Conservation (phyloP, 1,140 invertebrate species). For the Brachionus manjavacas region DNA sequence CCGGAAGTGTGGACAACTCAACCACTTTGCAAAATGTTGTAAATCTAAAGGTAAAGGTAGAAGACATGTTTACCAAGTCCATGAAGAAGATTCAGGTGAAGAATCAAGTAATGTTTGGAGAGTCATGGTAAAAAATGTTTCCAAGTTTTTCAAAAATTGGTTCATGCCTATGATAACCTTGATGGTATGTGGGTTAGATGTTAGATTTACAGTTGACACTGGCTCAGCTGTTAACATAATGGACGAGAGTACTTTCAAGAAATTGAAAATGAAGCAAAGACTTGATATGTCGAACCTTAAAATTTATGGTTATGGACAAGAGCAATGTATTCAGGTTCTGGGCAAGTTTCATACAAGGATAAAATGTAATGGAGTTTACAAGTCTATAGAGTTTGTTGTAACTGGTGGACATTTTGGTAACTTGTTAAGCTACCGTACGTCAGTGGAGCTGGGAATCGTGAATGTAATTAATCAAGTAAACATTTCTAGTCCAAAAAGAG, state of each 20-base stretch:
- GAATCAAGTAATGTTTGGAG: constrained; percentile 21
- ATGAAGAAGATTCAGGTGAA: background rate
- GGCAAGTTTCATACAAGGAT: too few relatives aligned
- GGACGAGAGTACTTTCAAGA: too few relatives aligned
- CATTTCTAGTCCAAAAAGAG: background rate
- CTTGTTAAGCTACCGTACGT: background rate
- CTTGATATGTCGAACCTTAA: too few relatives aligned
- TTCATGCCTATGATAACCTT: too few relatives aligned
- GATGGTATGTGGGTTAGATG: too few relatives aligned
- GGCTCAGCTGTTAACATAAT: too few relatives aligned
- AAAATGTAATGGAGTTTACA: too few relatives aligned
- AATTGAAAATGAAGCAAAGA: too few relatives aligned
- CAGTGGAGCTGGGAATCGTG: background rate
- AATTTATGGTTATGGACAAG: too few relatives aligned
- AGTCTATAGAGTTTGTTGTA: background rate
- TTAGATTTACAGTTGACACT: too few relatives aligned
- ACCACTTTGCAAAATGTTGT: constrained; percentile 25
- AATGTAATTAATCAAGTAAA: background rate
- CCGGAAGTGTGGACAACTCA: constrained; percentile 7
- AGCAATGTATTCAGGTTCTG: too few relatives aligned
- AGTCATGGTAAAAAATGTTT: background rate
- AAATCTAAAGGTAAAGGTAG: background rate
- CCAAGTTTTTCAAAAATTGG: too few relatives aligned
- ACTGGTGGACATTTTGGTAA: background rate
- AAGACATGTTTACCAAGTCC: background rate